Evolutionary conservation across 2,888 invertebrate species (phyloP), one percentile per base, ranked within the genome.

Genomic region (Mayetiola destructor): DNA sequence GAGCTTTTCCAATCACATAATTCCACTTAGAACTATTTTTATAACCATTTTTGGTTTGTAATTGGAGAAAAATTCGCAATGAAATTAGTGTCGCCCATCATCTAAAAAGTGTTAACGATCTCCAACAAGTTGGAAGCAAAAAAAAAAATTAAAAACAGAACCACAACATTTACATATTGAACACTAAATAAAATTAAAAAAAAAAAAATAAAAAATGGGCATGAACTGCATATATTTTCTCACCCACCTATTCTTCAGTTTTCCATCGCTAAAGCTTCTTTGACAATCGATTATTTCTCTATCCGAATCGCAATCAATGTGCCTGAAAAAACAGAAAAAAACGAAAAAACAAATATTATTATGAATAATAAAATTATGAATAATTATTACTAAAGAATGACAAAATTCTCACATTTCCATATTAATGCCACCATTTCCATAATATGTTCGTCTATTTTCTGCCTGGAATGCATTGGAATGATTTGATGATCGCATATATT

Each of bases 281-380:
- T 72, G 72, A 64, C 69, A 71, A 60, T 72, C 72, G 57, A 66
- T 66, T 63, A 72, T 71, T 61, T 72, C 72, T 30, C 63, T 63
- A 21, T 60, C 59, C 16, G 60, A 37, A 37, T 61, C 60, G 12
- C 2, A 30, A 5, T 30, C 53, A 20, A 12, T 53, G 27, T 53
- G 30, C 23, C 36, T 16, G 12, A 27, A 21, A 3, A 42, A 18
- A 14, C 32, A 40, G 18, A 20, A 36, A 29, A n/a, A 18, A 3
- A 27, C 30, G 6, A 27, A 6, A n/a, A n/a, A n/a, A 12, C 8
- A 9, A 32, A 9, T 32, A 32, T 32, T 32, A 32, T 12, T 32
- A 32, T 32, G 6, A 32, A 32, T 32, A 9, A 12, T 32, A 32
- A 9, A 9, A 32, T 32, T 32, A 32, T 32, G 6, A 32, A 9